Evolutionary conservation across 2,888 invertebrate species (phyloP).

Genomic region (Neoascia interrupta): DNA sequence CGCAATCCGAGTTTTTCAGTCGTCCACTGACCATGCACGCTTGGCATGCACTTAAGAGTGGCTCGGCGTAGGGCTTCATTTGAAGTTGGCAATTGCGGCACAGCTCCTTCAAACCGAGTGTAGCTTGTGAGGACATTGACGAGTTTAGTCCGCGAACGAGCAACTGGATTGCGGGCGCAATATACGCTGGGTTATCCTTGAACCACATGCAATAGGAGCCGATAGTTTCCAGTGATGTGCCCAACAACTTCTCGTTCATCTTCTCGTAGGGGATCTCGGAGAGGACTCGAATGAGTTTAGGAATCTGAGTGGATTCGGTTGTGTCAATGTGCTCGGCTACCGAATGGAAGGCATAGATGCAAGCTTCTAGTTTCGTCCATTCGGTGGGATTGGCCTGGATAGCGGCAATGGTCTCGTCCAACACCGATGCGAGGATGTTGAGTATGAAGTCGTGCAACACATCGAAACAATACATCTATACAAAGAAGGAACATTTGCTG

Average conservation of each 20-base stretch:
- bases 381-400: conserved; percentile 78
- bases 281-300: conserved; percentile 83
- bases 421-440: conserved; percentile 84
- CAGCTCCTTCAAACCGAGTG: conserved; percentile 93
- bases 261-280: conserved; percentile 83
- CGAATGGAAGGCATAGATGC: conserved; percentile 84
- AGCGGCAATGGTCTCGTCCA: conserved; percentile 82
- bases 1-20: conserved; percentile 84
- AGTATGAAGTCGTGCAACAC: conserved; percentile 88
- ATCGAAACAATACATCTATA: conserved; percentile 91
- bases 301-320: conserved; percentile 82
- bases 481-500: conserved; percentile 54
- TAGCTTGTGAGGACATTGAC: conserved; percentile 88
- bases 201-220: conserved; percentile 94
- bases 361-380: conserved; percentile 84
- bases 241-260: conserved; percentile 83
- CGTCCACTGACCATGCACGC: conserved; percentile 82
- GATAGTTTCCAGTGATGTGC: conserved; percentile 88
- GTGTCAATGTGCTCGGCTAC: conserved; percentile 83
- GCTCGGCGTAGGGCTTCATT: conserved; percentile 87
- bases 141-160: conserved; percentile 84
- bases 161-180: conserved; percentile 85
- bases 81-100: conserved; percentile 89
- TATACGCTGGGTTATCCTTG: conserved; percentile 84
- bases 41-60: conserved; percentile 87